Conservation (phyloP, 2,113 vertebrate species). For the Strix aluco region DNA sequence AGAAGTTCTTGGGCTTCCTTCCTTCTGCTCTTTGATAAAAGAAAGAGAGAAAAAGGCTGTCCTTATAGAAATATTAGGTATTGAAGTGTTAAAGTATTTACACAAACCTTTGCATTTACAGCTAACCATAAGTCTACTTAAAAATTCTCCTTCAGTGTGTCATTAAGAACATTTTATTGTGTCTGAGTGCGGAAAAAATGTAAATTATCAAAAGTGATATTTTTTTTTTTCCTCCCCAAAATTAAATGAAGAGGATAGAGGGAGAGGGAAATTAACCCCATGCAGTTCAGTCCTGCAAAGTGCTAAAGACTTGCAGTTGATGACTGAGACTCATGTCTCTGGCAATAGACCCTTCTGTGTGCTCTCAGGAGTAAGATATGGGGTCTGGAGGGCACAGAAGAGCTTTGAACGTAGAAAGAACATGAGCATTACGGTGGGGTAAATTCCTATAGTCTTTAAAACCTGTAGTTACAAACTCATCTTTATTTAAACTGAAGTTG, state of each 20-base stretch:
- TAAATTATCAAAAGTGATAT: not conserved
- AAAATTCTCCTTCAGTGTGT: not conserved
- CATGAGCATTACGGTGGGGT: too few relatives aligned
- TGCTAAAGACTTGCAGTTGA: not conserved
- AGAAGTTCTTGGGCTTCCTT: not conserved
- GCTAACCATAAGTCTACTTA: not conserved
- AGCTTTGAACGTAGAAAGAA: not conserved
- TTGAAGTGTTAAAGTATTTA: not conserved
- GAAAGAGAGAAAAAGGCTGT: not conserved
- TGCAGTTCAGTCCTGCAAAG: not conserved
- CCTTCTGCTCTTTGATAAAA: not conserved
- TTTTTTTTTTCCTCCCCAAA: not conserved
- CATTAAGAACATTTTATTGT: not conserved
- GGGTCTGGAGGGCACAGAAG: not conserved
- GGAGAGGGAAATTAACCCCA: not conserved
- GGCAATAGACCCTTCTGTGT: not conserved
- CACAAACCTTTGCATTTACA: not conserved
- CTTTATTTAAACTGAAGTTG: not conserved
- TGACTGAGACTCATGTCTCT: not conserved
- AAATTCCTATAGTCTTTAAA: not conserved
- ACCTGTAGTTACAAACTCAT: not conserved
- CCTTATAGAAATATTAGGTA: not conserved
- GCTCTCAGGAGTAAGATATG: not conserved
- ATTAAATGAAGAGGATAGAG: not conserved
- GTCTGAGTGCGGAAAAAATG: not conserved